Percentiles rank a stretch among this genome's conserved stretches.
Conservation (phyloP, 2,113 vertebrate species). For the Passer domesticus region DNA sequence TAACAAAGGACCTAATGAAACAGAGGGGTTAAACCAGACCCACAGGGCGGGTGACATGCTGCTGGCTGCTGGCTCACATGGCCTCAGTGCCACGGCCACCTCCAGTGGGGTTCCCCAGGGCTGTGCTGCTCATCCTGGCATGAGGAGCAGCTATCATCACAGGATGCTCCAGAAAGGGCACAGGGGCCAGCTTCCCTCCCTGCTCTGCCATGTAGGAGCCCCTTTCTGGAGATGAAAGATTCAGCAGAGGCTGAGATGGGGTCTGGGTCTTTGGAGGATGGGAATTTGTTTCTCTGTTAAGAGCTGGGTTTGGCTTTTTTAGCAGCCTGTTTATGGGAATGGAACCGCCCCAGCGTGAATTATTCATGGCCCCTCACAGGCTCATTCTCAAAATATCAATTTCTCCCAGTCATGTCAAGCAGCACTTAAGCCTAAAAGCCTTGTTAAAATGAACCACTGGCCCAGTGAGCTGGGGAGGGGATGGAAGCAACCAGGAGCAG, state of each 20-base stretch:
- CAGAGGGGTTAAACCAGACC: not conserved
- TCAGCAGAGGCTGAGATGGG: not conserved
- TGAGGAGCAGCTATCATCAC: accelerated
- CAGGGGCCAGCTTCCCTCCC: not conserved
- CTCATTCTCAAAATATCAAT: constrained; percentile 70
- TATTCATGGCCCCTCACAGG: constrained; percentile 60
- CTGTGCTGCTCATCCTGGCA: accelerated
- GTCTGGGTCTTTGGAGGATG: not conserved
- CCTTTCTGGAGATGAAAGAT: not conserved
- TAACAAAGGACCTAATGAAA: not conserved
- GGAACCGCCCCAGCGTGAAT: constrained; percentile 54
- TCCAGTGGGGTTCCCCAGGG: not conserved
- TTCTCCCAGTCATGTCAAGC: constrained; percentile 62
- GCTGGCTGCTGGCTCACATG: accelerated
- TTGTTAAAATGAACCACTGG: constrained; percentile 30
- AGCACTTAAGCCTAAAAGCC: constrained; percentile 73
- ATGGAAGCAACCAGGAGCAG: not conserved
- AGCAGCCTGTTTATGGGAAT: constrained; percentile 62
- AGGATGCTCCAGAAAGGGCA: not conserved
- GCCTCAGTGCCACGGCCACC: not conserved
- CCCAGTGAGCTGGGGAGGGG: not conserved
- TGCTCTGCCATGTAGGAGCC: accelerated
- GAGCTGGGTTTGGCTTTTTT: constrained; percentile 5
- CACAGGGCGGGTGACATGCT: not conserved
- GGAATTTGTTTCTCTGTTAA: constrained; percentile 46